phyloP scores from a whole-genome alignment of 2,888 invertebrate genomes.

The Metopia argyrocephala region DNA sequence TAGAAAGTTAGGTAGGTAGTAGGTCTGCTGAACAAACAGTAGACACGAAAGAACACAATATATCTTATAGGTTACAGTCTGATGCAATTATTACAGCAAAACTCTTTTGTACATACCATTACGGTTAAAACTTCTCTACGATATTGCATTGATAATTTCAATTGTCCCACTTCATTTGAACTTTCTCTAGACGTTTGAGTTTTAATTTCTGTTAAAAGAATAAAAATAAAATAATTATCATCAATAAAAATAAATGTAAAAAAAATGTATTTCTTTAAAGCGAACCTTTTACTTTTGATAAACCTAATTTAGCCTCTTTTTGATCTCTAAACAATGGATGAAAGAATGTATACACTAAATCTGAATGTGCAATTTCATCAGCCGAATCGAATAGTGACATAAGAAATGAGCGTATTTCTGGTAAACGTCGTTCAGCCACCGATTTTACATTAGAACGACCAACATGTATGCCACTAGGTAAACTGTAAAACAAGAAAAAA shows the following conservation, averaged over 20 bases:
- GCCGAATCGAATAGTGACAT: slow-evolving; percentile 91
- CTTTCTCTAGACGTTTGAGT: slow-evolving; percentile 74
- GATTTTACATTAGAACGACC: slow-evolving; percentile 96
- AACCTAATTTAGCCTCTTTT: slow-evolving; percentile 90
- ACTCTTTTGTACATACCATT: slow-evolving; percentile 82
- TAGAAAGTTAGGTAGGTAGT: too few species aligned
- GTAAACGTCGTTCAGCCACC: slow-evolving; percentile 94
- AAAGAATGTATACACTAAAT: slow-evolving; percentile 98
- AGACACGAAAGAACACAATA: too few species aligned
- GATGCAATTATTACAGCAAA: too few species aligned
- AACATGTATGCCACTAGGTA: slow-evolving; percentile 87
- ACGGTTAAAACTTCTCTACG: slow-evolving; percentile 86
- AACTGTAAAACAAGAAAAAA: slow-evolving; percentile 76
- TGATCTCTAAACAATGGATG: slow-evolving; percentile 97
- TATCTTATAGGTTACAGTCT: too few species aligned
- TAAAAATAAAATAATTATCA: not conserved
- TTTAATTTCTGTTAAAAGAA: slow-evolving; percentile 75
- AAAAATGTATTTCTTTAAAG: not conserved
- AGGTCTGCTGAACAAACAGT: too few species aligned
- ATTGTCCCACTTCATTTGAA: slow-evolving; percentile 83
- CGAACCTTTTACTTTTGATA: slow-evolving; percentile 87
- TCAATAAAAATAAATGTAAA: not conserved
- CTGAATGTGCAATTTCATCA: slow-evolving; percentile 96
- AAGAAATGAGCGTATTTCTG: slow-evolving; percentile 93
- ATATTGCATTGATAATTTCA: slow-evolving; percentile 89